Evolutionary conservation across 1,140 invertebrate genomes (phyloP).

Genomic region (Cylas formicarius): DNA sequence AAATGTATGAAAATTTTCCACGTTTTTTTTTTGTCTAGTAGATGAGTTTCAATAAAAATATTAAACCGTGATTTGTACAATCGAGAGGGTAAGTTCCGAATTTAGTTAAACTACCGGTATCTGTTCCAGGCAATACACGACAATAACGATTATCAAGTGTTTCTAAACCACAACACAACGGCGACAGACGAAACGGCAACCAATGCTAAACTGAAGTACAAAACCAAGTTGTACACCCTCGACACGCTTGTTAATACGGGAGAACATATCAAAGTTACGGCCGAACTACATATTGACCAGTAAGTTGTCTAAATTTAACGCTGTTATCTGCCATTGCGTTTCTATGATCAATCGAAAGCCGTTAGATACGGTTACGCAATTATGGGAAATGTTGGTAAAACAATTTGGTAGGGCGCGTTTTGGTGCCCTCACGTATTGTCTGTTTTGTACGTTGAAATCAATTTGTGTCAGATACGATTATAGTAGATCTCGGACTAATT

Average conservation of each 20-base stretch:
- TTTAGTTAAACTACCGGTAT: no score
- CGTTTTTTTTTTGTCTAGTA: no score
- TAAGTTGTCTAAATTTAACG: slow-evolving; percentile 42
- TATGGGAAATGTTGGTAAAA: neutral
- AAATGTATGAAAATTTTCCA: no score
- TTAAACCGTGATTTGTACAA: no score
- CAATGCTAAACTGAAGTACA: slow-evolving; percentile 57
- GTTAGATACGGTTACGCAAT: neutral
- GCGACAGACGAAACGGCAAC: slow-evolving; percentile 52
- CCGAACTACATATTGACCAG: slow-evolving; percentile 68
- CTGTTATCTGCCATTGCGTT: neutral
- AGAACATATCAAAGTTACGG: slow-evolving; percentile 34
- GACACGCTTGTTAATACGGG: slow-evolving; percentile 40
- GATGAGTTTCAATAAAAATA: no score
- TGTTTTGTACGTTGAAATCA: no score
- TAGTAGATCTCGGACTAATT: neutral
- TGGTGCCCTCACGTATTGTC: neutral
- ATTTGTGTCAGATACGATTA: neutral
- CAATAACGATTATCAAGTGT: slow-evolving; percentile 52
- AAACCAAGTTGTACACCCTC: slow-evolving; percentile 56
- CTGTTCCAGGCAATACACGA: slow-evolving; percentile 52
- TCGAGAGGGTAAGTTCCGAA: no score
- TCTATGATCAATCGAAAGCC: neutral
- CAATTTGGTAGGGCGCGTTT: neutral
- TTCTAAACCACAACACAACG: slow-evolving; percentile 50